Conservation (phyloP, 2,797 vertebrate species). For the Coluber constrictor region DNA sequence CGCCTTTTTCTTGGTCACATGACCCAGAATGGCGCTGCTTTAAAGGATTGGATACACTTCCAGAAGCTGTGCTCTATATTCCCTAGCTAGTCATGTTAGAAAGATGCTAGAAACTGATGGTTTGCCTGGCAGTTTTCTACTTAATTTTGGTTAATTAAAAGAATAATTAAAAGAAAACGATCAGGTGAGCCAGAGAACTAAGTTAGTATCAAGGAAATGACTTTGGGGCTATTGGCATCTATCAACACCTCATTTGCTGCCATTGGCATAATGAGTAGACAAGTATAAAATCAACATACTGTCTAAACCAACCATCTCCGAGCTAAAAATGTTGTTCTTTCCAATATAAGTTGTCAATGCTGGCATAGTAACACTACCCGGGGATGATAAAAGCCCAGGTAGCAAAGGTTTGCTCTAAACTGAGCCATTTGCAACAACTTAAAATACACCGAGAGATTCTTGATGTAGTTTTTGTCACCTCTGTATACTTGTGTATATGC, state of each 20-base stretch:
- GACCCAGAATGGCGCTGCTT: neutral
- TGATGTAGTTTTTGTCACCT: neutral
- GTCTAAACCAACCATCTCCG: neutral
- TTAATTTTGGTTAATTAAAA: neutral
- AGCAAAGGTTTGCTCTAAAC: neutral
- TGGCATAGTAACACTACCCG: neutral
- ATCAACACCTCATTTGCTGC: neutral
- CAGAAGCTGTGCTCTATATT: neutral
- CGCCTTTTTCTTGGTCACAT: neutral
- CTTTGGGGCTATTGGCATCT: neutral
- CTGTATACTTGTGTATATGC: neutral
- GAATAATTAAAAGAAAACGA: neutral
- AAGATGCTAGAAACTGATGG: neutral
- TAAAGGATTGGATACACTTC: neutral
- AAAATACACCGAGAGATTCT: neutral
- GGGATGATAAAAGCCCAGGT: neutral
- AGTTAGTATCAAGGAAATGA: neutral
- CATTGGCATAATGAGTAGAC: conserved; percentile 14
- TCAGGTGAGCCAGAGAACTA: neutral
- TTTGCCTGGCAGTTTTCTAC: neutral
- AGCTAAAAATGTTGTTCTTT: neutral
- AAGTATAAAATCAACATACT: conserved; percentile 57
- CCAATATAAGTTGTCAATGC: neutral
- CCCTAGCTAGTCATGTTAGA: neutral
- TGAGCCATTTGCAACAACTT: neutral